A percentile compares a stretch with the other conserved stretches of the same genome.
phyloP scores from a whole-genome alignment of 2,888 invertebrate species.

The Drosophila neutralis region DNA sequence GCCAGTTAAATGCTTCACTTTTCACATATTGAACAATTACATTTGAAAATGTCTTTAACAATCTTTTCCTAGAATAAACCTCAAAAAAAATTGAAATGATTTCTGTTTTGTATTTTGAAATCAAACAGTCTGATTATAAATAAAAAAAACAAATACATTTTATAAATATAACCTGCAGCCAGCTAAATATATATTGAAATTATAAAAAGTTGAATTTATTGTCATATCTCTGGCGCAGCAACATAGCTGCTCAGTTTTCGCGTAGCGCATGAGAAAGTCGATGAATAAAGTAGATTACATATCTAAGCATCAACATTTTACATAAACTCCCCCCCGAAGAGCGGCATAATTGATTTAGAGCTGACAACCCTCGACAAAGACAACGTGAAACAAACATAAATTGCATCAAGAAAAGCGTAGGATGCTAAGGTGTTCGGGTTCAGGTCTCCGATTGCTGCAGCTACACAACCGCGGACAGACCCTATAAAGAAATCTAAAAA shows the following conservation, averaged over 20 bases:
- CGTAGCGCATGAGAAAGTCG: constrained; percentile 52
- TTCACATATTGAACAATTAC: constrained; percentile 5
- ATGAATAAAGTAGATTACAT: constrained; percentile 39
- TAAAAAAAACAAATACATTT: background rate
- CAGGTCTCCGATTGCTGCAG: constrained; percentile 38
- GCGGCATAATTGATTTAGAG: constrained; percentile 69
- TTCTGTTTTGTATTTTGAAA: background rate
- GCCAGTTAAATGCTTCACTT: constrained; percentile 12
- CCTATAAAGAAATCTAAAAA: constrained; percentile 10
- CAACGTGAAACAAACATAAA: constrained; percentile 45
- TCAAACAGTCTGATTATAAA: background rate
- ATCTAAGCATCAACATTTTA: constrained; percentile 53
- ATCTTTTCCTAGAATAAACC: background rate
- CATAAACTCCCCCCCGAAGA: constrained; percentile 31
- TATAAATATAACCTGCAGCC: background rate
- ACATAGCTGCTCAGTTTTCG: constrained; percentile 32
- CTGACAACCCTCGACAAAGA: constrained; percentile 50
- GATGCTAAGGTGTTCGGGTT: constrained; percentile 43
- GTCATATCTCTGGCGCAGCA: background rate
- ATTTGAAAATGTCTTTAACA: constrained; percentile 3
- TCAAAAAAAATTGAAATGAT: background rate
- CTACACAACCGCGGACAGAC: constrained; percentile 18
- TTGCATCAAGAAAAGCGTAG: constrained; percentile 68
- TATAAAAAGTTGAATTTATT: background rate
- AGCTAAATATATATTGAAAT: background rate